Evolutionary conservation across 1,140 invertebrate genomes (phyloP), one percentile per base, ranked within the genome.

Genomic region (Vollenhovia emeryi): DNA sequence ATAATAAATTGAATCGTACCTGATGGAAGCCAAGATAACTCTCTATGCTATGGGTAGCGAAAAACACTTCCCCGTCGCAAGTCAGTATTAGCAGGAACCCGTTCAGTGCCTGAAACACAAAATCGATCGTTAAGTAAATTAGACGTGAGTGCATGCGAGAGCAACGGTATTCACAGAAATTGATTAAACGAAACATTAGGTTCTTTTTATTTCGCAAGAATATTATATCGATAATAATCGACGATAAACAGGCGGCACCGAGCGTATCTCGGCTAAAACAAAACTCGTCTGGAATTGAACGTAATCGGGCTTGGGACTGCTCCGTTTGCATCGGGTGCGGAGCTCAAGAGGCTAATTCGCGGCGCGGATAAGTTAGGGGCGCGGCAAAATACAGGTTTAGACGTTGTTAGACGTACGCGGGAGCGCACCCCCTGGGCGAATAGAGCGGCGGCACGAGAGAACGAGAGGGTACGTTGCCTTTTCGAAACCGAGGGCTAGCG

Each of bases 21-120:
- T 99, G 99, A 96, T 99, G 99, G 96, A 99, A 99, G 93, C 99
- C 99, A 91, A 99, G 96, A 96, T 99, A 99, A 95, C 98, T 99
- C 96, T 99, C 99, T 94, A 99, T 99, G 95, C 98, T 99, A 96
- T 99, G 98, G 57, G 99, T 99, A 55, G 99, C 99, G 96, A 99
- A 99, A 96, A 99, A 99, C 30, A 99, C 99, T 95, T 99, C 99
- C 73, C 99, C 99, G 94, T 99, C 98, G 95, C 99, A 99, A 73
- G 98, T 99, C 74, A 99, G 96, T 93, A 99, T 99, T 96, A 99
- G 97, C 93, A 99, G 96, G 96, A 99, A 99, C 88, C 99, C 99
- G 96, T 99, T 99, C 93, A 99, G 96, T 88, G 99, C 99, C 98
- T 99, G 96, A 66, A 98, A 96, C 90, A 94, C 91, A 92, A 89